phyloP scores from a whole-genome alignment of 2,113 vertebrate species.

The Mastomys natalensis region DNA sequence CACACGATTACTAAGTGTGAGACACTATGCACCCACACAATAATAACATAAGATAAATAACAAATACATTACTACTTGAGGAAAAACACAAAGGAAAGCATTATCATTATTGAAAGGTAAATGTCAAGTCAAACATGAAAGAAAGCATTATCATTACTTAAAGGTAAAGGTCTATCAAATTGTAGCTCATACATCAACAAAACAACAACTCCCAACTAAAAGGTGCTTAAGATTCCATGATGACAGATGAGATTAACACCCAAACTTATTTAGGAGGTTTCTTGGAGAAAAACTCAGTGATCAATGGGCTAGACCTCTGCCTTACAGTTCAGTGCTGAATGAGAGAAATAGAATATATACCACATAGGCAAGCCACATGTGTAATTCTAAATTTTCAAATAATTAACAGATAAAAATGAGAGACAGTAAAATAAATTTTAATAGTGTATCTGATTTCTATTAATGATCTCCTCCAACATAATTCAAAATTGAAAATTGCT shows the following conservation, averaged over 20 bases:
- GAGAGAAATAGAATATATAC: neutral
- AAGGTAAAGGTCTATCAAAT: neutral
- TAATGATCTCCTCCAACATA: neutral
- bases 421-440: constrained; percentile 18
- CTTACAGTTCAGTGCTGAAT: neutral
- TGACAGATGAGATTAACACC: neutral
- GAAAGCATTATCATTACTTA: neutral
- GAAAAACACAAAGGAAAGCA: constrained; percentile 12
- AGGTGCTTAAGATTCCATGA: neutral
- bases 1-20: too few relatives aligned
- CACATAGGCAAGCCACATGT: neutral
- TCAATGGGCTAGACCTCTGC: neutral
- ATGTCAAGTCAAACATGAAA: neutral
- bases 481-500: neutral
- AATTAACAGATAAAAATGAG: neutral
- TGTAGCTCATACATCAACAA: neutral
- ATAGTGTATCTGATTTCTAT: neutral
- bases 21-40: neutral
- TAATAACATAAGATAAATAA: neutral
- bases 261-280: neutral
- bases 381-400: constrained; percentile 15
- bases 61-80: neutral
- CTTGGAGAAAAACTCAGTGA: neutral
- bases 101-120: neutral
- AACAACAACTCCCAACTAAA: neutral